A percentile compares a stretch with the other conserved stretches of the same genome.
These are phyloP conservation scores for Festucalex cinctus DNA, from an alignment of 2,113 vertebrate species.

Conservation along the genomic window DNA sequence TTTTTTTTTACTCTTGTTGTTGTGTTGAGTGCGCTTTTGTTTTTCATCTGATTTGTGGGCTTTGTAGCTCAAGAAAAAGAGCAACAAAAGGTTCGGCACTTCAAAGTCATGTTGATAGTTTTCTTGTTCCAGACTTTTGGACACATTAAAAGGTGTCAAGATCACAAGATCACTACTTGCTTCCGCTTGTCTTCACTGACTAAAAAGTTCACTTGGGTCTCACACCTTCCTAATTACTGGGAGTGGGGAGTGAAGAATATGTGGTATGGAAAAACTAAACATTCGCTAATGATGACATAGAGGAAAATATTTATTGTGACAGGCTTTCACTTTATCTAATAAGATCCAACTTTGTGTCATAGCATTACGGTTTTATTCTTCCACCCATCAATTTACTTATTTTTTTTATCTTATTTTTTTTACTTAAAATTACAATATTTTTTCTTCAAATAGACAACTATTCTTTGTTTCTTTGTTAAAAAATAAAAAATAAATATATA, in stretches of 20 bases:
- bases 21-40: constrained; percentile 32
- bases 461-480: too few relatives aligned
- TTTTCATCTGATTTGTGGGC: constrained; percentile 32
- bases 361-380: too few relatives aligned
- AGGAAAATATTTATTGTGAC: background rate
- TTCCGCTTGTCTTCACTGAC: constrained; percentile 9
- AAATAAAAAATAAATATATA: too few relatives aligned
- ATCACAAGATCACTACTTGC: constrained; percentile 3
- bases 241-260: background rate
- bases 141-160: constrained; percentile 31
- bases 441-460: too few relatives aligned
- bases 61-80: constrained; percentile 6
- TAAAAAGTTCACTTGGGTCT: constrained; percentile 3
- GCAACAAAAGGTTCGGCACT: constrained; percentile 21
- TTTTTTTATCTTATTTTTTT: too few relatives aligned
- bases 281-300: background rate
- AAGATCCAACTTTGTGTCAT: too few relatives aligned
- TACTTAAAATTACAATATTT: too few relatives aligned
- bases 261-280: background rate
- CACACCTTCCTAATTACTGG: background rate
- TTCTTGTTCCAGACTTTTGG: constrained; percentile 27
- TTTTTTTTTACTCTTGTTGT: constrained; percentile 21
- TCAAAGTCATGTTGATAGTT: constrained; percentile 42
- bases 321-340: background rate
- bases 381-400: too few relatives aligned